These are phyloP conservation scores for Euglossa dilemma DNA, from an alignment of 1,140 invertebrate genomes.

Conservation along the genomic window DNA sequence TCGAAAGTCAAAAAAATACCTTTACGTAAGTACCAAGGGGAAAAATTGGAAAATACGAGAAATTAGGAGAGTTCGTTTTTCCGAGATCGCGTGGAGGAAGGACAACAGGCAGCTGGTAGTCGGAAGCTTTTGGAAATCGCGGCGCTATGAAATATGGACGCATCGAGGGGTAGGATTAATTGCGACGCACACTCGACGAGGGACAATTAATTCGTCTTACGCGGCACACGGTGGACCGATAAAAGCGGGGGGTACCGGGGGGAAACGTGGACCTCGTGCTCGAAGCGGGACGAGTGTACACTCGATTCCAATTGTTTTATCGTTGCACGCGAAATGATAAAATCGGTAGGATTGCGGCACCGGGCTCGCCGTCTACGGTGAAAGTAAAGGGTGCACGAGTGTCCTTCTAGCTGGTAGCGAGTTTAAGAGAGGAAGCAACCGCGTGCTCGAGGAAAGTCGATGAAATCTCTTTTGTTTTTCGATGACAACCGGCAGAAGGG, in stretches of 20 bases:
- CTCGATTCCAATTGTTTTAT: constrained; percentile 51
- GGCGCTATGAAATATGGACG: background rate
- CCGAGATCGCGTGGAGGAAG: no score
- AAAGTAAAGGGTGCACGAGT: constrained; percentile 51
- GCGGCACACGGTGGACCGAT: constrained; percentile 24
- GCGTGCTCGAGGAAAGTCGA: constrained; percentile 51
- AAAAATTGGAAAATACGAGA: no score
- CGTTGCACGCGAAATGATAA: constrained; percentile 42
- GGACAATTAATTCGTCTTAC: constrained; percentile 35
- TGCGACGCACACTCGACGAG: constrained; percentile 10
- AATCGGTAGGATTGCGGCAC: constrained; percentile 31
- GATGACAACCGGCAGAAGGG: constrained; percentile 23
- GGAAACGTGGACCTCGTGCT: constrained; percentile 18
- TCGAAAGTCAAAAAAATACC: no score
- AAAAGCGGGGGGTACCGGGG: constrained; percentile 4
- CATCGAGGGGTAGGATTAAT: background rate
- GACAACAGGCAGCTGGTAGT: no score
- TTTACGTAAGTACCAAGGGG: no score
- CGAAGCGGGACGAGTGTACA: constrained; percentile 32
- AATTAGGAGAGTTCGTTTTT: no score
- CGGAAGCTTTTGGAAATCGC: background rate
- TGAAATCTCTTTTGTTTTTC: constrained; percentile 63
- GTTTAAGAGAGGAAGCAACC: constrained; percentile 40
- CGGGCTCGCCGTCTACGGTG: constrained; percentile 14
- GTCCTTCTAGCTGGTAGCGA: constrained; percentile 27